Conservation (phyloP, 2,797 vertebrate genomes). For the Amniataba percoides region DNA sequence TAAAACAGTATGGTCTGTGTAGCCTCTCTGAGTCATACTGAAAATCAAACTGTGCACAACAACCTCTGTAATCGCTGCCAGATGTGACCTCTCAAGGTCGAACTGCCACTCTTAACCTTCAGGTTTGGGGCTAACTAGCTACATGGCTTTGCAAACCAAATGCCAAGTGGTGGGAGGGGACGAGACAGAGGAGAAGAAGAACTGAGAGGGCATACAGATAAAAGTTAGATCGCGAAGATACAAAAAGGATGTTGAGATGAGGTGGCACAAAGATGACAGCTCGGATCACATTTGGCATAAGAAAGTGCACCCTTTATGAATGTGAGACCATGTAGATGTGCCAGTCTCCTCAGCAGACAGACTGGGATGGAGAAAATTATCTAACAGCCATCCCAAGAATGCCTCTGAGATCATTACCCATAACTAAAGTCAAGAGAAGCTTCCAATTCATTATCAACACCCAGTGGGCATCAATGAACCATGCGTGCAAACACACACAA, state of each 20-base stretch:
- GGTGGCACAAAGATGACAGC: constrained; percentile 9
- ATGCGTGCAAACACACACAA: not conserved
- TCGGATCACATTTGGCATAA: constrained; percentile 17
- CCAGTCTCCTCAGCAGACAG: constrained; percentile 13
- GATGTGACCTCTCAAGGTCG: constrained; percentile 18
- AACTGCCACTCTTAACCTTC: constrained; percentile 3
- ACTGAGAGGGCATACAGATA: not conserved
- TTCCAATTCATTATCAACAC: constrained; percentile 10
- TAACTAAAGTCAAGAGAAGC: constrained; percentile 22
- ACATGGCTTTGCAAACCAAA: constrained; percentile 22
- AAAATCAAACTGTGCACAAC: too few species aligned
- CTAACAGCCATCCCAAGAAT: constrained; percentile 32
- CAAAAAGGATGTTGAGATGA: not conserved
- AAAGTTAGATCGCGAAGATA: constrained; percentile 2
- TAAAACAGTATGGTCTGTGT: not conserved
- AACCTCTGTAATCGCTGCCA: constrained; percentile 45
- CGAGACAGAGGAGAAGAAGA: constrained; percentile 1
- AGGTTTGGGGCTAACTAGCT: constrained; percentile 16
- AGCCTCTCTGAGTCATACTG: constrained; percentile 18
- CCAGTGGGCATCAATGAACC: constrained; percentile 6
- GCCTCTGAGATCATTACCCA: constrained; percentile 16
- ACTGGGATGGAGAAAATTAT: constrained; percentile 3
- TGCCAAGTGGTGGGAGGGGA: constrained; percentile 13
- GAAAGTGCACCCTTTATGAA: constrained; percentile 37
- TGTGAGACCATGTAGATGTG: constrained; percentile 33